Base-by-base conservation (phyloP, 2,797 vertebrate genomes). In the Sebastes trivittatus region DNA sequence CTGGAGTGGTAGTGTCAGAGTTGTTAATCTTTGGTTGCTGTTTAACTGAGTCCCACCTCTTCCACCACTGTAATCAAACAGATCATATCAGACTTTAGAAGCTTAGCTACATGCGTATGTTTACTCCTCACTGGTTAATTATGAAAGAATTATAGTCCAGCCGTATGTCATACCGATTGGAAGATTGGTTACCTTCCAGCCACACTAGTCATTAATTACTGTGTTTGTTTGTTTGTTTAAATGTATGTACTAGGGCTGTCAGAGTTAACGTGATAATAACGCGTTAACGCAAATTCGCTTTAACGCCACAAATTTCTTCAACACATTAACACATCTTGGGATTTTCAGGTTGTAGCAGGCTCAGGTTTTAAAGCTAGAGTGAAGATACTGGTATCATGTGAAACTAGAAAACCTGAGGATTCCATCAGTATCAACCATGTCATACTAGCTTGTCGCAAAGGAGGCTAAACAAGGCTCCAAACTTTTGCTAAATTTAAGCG, bases 91-190 rank as follows among this genome's bases (percentile, higher is more conserved):
- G 71, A 84, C 64, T 83, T 88, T 78, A 78, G 62, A 78, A 86
- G 77, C 67, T 79, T 30, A 46, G 78, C 74, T 82, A 64, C 77
- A 86, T 29, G 11, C 13, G 54, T 62, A 77, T 80, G 60, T 80
- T 87, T 86, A 86, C 75, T 68, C 16, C 65, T 63, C 11, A 54
- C 80, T 65, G 29, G 34, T 80, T 76, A 70, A 87, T 86, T 77
- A 67, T 72, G 30, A 42, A 68, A 60, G n/a, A 88, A 68, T 77
- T 63, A 60, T 42, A 76, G 64, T 77, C 66, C 22, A 64, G 54
- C 65, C 34, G 38, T 58, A 1, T 65, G 1, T 42, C 32, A 38
- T 7, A 30, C 49, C 2, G 2, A 73, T 88, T 59, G 42, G 10
- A 68, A 23, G 22, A 67, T 52, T 77, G 18, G 66, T 68, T 20